Evolutionary conservation across 2,888 invertebrate species (phyloP).

Genomic region (Eudasyphora cyanicolor): DNA sequence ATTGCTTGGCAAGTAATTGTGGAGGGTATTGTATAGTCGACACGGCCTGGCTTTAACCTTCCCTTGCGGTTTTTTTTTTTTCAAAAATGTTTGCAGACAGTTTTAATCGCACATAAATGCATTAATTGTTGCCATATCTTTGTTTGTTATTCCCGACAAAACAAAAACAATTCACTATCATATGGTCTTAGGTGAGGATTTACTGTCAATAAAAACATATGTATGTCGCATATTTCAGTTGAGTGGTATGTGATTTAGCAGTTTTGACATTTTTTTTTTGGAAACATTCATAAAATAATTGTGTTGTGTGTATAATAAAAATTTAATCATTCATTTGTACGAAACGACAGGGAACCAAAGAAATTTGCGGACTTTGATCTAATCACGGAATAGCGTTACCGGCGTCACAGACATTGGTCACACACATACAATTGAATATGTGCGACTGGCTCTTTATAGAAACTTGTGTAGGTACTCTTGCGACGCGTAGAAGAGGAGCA

Average conservation of each 20-base stretch:
- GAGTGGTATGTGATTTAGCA: not conserved
- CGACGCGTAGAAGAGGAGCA: not conserved
- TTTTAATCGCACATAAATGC: too few relatives aligned
- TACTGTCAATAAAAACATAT: too few relatives aligned
- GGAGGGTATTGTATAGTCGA: too few relatives aligned
- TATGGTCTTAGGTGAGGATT: too few relatives aligned
- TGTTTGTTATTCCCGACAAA: too few relatives aligned
- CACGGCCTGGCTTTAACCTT: too few relatives aligned
- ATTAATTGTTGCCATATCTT: too few relatives aligned
- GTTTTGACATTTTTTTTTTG: too few relatives aligned
- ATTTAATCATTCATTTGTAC: constrained; percentile 5
- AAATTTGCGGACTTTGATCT: not conserved
- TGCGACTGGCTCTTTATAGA: not conserved
- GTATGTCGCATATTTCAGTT: not conserved
- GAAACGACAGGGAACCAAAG: not conserved
- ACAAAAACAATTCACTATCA: too few relatives aligned
- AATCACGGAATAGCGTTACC: not conserved
- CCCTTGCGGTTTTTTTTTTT: too few relatives aligned
- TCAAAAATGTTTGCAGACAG: too few relatives aligned
- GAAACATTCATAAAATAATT: not conserved
- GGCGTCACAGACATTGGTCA: not conserved
- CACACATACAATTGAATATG: not conserved
- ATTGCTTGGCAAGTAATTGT: too few relatives aligned
- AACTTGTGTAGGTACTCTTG: not conserved
- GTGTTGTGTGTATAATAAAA: not conserved